These are phyloP conservation scores for Monopis laevigella DNA, from an alignment of 2,888 invertebrate species.

Conservation along the genomic window DNA sequence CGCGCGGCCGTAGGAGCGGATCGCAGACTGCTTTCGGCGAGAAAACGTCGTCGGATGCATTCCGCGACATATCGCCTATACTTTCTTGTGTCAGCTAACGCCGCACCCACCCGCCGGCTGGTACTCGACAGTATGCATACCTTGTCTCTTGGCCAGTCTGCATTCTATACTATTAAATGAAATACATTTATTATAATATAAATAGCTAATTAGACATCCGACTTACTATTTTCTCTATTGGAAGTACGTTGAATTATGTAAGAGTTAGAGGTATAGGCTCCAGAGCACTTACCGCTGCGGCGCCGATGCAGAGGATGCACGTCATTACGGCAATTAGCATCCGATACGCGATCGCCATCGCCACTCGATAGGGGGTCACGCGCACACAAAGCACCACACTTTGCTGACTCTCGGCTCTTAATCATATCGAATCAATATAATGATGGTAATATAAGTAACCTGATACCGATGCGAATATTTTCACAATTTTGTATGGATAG, in stretches of 20 bases:
- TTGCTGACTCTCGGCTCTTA: no score
- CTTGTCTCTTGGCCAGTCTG: background rate
- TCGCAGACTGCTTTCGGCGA: constrained; percentile 5
- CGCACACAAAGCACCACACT: constrained; percentile 8
- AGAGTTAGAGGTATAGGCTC: no score
- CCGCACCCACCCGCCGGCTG: constrained; percentile 4
- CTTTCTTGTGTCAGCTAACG: constrained; percentile 8
- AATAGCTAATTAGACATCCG: no score
- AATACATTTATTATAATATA: no score
- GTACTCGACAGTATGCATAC: constrained; percentile 6
- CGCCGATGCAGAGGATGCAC: constrained; percentile 40
- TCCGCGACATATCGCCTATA: constrained; percentile 11
- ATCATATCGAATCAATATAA: no score
- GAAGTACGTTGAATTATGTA: no score
- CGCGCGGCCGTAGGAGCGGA: background rate
- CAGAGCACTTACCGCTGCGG: constrained; percentile 23
- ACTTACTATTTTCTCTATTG: no score
- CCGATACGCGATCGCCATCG: constrained; percentile 25
- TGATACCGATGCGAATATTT: no score
- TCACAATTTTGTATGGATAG: no score
- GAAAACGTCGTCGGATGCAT: constrained; percentile 9
- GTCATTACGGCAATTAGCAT: constrained; percentile 53
- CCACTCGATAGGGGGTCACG: constrained; percentile 22
- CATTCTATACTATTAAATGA: no score
- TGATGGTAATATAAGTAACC: no score